Conservation (phyloP, 1,140 invertebrate species). For the Glomeris maerens region DNA sequence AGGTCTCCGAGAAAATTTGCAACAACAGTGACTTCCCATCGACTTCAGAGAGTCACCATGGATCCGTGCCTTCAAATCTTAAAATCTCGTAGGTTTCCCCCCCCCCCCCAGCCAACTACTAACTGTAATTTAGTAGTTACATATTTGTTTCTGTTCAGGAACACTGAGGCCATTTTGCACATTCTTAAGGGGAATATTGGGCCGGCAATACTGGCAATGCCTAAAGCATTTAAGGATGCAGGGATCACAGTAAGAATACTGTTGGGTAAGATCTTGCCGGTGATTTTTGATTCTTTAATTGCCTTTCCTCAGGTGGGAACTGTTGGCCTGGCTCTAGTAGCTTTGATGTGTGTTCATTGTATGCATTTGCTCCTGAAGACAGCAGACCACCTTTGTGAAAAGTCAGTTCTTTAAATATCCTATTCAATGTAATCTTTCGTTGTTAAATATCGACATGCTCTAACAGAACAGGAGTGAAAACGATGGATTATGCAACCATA, state of each 20-base stretch:
- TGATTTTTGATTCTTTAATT: too few species aligned
- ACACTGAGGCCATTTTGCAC: conserved; percentile 63
- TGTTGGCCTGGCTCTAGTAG: conserved; percentile 56
- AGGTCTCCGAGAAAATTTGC: too few species aligned
- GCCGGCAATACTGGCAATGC: conserved; percentile 70
- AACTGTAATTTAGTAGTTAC: too few species aligned
- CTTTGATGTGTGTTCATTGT: conserved; percentile 64
- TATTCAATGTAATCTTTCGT: background rate
- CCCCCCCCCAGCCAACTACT: too few species aligned
- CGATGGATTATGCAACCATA: conserved; percentile 1
- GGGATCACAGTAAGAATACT: conserved; percentile 38
- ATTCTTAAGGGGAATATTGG: conserved; percentile 69
- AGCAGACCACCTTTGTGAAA: conserved; percentile 22
- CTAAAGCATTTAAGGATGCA: conserved; percentile 64
- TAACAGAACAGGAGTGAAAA: background rate
- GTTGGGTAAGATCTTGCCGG: background rate
- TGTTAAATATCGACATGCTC: background rate
- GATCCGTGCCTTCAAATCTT: too few species aligned
- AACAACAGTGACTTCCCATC: too few species aligned
- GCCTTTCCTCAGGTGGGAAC: conserved; percentile 42
- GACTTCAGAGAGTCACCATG: too few species aligned
- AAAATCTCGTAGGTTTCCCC: too few species aligned
- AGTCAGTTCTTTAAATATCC: background rate
- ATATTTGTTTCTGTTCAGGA: conserved; percentile 32
- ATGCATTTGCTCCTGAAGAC: conserved; percentile 64